Percentiles rank a stretch among this genome's conserved stretches.
Evolutionary conservation across 2,113 vertebrate species (phyloP).

Genomic region (Shinisaurus crocodilurus): DNA sequence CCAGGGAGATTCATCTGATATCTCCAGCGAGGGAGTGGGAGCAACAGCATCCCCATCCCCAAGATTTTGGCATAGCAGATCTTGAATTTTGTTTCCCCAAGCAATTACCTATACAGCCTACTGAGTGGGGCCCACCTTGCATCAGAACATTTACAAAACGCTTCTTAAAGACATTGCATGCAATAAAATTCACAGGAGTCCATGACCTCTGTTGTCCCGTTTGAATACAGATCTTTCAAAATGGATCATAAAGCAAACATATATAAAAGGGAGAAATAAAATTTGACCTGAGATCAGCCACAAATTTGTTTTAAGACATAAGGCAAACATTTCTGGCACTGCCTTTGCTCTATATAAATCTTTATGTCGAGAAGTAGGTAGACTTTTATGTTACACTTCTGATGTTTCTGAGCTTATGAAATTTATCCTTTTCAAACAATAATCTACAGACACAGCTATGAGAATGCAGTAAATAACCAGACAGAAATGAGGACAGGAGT

Average conservation of each 20-base stretch:
- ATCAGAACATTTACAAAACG: background rate
- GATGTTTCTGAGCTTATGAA: background rate
- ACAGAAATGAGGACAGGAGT: background rate
- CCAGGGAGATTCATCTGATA: background rate
- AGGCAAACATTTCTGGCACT: background rate
- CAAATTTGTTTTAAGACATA: background rate
- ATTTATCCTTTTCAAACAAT: slow-evolving; percentile 10
- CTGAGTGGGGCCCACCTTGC: background rate
- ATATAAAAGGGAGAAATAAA: slow-evolving; percentile 4
- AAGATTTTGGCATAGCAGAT: background rate
- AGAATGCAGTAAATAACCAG: background rate
- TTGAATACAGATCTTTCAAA: background rate
- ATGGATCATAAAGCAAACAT: background rate
- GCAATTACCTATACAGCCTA: too few species aligned
- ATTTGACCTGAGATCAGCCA: background rate
- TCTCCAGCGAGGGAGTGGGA: background rate
- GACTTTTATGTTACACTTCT: background rate
- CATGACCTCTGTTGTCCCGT: background rate
- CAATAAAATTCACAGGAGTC: background rate
- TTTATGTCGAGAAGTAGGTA: background rate
- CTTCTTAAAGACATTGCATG: background rate
- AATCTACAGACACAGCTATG: background rate
- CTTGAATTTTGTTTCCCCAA: background rate
- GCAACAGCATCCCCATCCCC: background rate
- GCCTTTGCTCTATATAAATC: slow-evolving; percentile 4